Evolutionary conservation across 2,888 invertebrate species (phyloP).

Genomic region (Aphodius sticticus): DNA sequence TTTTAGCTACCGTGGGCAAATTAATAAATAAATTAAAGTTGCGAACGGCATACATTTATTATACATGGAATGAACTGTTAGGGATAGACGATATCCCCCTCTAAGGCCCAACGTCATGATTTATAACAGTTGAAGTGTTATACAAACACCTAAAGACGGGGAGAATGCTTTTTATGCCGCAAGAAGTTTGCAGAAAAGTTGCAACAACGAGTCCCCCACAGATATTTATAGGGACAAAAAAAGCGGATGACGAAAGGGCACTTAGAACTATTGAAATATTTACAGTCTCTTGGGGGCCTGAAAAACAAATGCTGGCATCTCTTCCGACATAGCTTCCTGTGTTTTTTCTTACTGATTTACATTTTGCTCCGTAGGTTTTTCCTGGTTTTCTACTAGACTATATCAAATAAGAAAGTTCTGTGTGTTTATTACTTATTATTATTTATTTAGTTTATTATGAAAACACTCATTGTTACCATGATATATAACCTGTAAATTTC

Average conservation of each 20-base stretch:
- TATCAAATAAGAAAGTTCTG: not conserved
- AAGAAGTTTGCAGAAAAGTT: constrained; percentile 4
- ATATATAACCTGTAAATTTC: no score
- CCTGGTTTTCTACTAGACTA: not conserved
- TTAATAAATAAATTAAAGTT: not conserved
- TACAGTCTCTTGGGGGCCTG: not conserved
- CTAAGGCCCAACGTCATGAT: not conserved
- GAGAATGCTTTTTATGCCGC: not conserved
- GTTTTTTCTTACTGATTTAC: not conserved
- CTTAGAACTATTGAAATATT: constrained; percentile 4
- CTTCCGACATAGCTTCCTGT: not conserved
- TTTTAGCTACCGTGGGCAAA: not conserved
- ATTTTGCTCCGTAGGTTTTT: not conserved
- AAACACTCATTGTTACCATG: no score
- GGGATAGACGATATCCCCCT: not conserved
- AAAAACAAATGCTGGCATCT: not conserved
- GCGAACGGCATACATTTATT: not conserved
- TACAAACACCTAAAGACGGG: not conserved
- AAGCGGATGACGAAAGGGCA: constrained; percentile 4
- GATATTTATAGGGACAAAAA: not conserved
- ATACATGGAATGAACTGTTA: constrained; percentile 12
- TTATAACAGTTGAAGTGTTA: constrained; percentile 8
- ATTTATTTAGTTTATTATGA: no score
- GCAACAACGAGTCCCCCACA: not conserved
- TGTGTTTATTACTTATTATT: no score